Base-by-base conservation (phyloP, 2,113 vertebrate genomes). In the Perca schrenkii region DNA sequence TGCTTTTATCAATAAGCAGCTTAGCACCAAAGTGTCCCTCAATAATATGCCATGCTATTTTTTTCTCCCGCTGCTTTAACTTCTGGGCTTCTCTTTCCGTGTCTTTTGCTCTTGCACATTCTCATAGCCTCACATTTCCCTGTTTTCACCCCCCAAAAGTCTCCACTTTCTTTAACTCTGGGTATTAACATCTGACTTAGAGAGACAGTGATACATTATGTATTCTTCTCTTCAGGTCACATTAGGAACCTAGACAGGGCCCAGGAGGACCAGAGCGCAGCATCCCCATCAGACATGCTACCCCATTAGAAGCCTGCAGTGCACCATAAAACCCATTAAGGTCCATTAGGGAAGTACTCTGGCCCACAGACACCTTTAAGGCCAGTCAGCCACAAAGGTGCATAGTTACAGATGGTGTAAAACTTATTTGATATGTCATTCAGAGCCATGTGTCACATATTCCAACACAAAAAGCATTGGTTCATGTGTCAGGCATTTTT, bases 1-100 rank as follows among this genome's bases (percentile, higher is more conserved):
- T 93, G 94, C 94, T 95, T 95, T 95, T 95, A 95, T 95, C 95
- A 95, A 95, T 96, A 95, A 96, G 94, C 94, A 95, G 94, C 95
- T 95, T 95, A 95, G 91, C 89, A 92, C 93, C 92, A 94, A 93
- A 95, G 92, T 93, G 91, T 92, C 91, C 94, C 93, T 95, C 93
- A 95, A 94, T 95, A 95, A 94, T 95, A 90, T 93, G 86, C 91
- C 88, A 89, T 88, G 86, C 73, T 86, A 89, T 90, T 93, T 90
- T 87, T 79, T 69, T 78, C 74, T 86, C 67, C 77, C 22, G 47
- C 84, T 90, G 89, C 92, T 90, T 88, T 93, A 89, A 93, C 88
- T 90, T 88, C 88, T 77, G 67, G 84, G 90, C 69, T 79, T 82
- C 82, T 86, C 85, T 84, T 74, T 85, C 47, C 56, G 21, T 69